Percentiles rank a stretch among this genome's conserved stretches.
Conservation (phyloP, 1,140 invertebrate species). For the Pseudomyrmex dendroicus region DNA sequence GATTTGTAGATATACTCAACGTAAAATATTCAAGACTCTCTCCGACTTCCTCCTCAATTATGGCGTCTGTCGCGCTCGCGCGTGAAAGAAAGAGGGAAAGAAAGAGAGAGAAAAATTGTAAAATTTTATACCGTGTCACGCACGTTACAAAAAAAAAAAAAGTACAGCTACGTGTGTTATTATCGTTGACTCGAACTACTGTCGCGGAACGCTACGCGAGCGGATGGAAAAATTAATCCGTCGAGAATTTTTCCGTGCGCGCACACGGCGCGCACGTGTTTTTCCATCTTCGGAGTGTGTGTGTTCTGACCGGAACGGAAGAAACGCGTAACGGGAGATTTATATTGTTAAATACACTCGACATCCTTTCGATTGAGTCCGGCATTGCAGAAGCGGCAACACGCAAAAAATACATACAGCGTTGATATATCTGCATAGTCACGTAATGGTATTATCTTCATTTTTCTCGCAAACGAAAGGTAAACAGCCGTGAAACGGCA, state of each 20-base stretch:
- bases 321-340: slow-evolving; percentile 33
- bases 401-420: neutral
- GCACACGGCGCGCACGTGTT: slow-evolving; percentile 8
- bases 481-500: slow-evolving; percentile 32
- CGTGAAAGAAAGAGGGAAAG: too few species aligned
- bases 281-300: neutral
- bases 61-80: neutral
- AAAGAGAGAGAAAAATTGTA: neutral
- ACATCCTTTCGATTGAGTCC: slow-evolving; percentile 31
- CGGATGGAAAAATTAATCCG: slow-evolving; percentile 1
- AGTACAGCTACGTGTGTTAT: too few species aligned
- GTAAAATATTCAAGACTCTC: slow-evolving; percentile 21
- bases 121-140: neutral
- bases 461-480: slow-evolving; percentile 32
- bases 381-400: neutral
- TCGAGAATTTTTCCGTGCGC: slow-evolving; percentile 44
- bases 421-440: neutral
- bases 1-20: neutral
- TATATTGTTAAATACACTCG: slow-evolving; percentile 51
- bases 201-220: neutral
- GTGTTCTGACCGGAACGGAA: slow-evolving; percentile 34
- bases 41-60: neutral
- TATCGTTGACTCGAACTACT: neutral
- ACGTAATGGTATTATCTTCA: slow-evolving; percentile 7
- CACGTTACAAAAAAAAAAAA: neutral